Percentiles rank a stretch among this genome's conserved stretches.
Conservation (phyloP, 1,140 invertebrate genomes). For the Papilio helenus region DNA sequence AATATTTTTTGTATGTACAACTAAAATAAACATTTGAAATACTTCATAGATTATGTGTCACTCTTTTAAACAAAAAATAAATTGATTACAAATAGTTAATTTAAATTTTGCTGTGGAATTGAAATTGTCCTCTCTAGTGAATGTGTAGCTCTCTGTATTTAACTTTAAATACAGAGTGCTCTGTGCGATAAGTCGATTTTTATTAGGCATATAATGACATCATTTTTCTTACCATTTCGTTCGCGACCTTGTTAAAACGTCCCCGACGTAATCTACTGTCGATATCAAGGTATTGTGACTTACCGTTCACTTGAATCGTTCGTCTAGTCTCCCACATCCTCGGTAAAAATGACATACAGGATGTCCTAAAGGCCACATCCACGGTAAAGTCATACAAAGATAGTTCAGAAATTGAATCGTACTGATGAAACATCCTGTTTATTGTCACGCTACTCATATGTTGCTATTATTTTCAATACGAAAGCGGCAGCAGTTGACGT, state of each 20-base stretch:
- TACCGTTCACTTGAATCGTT: neutral
- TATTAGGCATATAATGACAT: conserved; percentile 2
- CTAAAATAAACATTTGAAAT: neutral
- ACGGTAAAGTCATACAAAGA: neutral
- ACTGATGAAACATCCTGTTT: neutral
- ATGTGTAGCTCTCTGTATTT: no score
- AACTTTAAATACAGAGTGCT: neutral
- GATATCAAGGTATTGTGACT: neutral
- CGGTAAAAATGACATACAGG: neutral
- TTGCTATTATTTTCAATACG: no score
- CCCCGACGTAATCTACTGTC: neutral
- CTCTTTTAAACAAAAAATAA: neutral
- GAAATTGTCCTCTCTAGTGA: no score
- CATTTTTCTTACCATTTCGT: conserved; percentile 8
- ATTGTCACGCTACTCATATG: neutral
- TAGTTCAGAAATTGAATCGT: neutral
- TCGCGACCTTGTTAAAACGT: neutral
- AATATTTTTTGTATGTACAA: neutral
- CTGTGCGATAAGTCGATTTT: neutral
- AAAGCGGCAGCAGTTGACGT: no score
- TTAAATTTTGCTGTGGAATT: neutral
- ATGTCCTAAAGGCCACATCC: neutral
- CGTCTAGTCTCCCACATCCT: neutral
- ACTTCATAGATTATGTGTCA: neutral
- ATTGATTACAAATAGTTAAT: neutral